These are phyloP conservation scores for Nansenia antarctica DNA, from an alignment of 2,113 vertebrate species.

Conservation along the genomic window DNA sequence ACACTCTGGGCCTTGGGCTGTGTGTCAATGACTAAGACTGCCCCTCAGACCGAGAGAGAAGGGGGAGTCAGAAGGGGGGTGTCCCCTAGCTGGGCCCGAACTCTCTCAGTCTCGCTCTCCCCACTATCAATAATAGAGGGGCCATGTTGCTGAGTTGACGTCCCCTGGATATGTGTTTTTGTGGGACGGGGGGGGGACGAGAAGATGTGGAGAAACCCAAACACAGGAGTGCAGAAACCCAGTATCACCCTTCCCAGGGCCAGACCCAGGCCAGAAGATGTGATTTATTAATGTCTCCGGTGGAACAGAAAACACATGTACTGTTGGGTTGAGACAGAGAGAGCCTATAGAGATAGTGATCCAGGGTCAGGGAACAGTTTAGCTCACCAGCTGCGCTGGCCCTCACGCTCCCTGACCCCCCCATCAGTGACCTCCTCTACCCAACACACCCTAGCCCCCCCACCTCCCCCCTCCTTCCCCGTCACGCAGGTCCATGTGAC, in stretches of 20 bases:
- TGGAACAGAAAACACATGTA: conserved; percentile 45
- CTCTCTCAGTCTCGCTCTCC: conserved; percentile 12
- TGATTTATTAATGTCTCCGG: conserved; percentile 43
- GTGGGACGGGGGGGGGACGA: conserved; percentile 33
- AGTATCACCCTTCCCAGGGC: conserved; percentile 28
- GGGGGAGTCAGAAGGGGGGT: not conserved
- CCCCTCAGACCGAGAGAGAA: conserved; percentile 27
- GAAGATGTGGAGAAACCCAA: conserved; percentile 33
- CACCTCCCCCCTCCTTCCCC: not conserved
- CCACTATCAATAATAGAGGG: conserved; percentile 38
- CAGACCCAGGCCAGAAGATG: not conserved
- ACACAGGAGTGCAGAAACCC: conserved; percentile 32
- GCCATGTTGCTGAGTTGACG: conserved; percentile 8
- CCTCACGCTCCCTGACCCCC: conserved; percentile 18
- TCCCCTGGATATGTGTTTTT: conserved; percentile 13
- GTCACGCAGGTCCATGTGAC: not conserved
- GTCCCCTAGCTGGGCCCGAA: not conserved
- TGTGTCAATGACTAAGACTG: conserved; percentile 53
- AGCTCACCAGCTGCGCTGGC: conserved; percentile 36
- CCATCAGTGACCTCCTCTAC: not conserved
- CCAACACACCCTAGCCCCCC: not conserved
- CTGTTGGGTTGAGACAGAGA: not conserved
- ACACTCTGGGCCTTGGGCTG: conserved; percentile 39
- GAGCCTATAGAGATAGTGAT: not conserved
- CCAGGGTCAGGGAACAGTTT: conserved; percentile 20